Evolutionary conservation across 2,797 vertebrate species (phyloP).

Genomic region (Phrynocephalus forsythii): DNA sequence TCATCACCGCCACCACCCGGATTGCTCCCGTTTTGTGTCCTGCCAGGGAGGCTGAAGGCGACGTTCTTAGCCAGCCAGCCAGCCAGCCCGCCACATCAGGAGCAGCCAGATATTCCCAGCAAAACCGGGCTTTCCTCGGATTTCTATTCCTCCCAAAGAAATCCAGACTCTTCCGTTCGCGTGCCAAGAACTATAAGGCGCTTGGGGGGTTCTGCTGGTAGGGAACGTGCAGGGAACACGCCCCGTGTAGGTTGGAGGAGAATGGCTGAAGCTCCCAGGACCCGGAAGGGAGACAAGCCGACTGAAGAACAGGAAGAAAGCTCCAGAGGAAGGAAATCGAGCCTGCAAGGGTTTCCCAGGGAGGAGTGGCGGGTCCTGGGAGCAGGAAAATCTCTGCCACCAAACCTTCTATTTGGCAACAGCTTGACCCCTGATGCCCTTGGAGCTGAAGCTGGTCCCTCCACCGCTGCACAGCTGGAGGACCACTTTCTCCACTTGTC

Average conservation of each 20-base stretch:
- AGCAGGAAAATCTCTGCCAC: neutral
- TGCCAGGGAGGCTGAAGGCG: conserved; percentile 20
- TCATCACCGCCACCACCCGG: neutral
- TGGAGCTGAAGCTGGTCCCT: neutral
- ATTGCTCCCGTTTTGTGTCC: neutral
- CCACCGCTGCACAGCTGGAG: conserved; percentile 66
- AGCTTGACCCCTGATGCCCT: neutral
- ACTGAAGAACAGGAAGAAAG: neutral
- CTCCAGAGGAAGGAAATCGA: neutral
- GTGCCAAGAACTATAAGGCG: accelerated
- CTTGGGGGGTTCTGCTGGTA: neutral
- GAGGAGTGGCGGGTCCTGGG: conserved; percentile 51
- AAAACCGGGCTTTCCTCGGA: conserved; percentile 39
- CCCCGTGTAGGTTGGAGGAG: neutral
- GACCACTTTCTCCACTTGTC: conserved; percentile 80
- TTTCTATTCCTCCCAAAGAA: neutral
- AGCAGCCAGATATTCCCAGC: neutral
- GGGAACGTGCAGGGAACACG: neutral
- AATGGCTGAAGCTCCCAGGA: conserved; percentile 58
- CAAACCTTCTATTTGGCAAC: accelerated
- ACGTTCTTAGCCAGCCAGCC: neutral
- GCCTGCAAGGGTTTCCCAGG: neutral
- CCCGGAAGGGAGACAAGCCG: conserved; percentile 35
- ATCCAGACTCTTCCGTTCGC: neutral
- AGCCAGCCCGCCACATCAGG: conserved; percentile 10